Percentiles rank a stretch among this genome's conserved stretches.
These are phyloP conservation scores for Ormyrus nitidulus DNA, from an alignment of 2,888 invertebrate genomes.

Conservation along the genomic window DNA sequence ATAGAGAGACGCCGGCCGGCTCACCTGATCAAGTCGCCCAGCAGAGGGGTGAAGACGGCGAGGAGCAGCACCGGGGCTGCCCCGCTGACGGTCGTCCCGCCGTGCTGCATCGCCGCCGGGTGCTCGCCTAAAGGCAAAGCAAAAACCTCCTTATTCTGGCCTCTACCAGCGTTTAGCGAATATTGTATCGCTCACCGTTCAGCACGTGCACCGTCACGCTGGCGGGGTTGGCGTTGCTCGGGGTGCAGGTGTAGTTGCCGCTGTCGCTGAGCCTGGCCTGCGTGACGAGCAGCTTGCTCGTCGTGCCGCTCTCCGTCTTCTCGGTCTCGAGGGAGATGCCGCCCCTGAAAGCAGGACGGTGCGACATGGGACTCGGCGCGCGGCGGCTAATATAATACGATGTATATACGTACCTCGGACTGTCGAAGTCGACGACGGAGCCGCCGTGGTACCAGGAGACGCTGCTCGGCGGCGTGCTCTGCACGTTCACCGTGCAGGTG, in stretches of 20 bases:
- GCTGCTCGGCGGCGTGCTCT: constrained; percentile 85
- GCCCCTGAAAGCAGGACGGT: constrained; percentile 77
- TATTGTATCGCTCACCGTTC: constrained; percentile 65
- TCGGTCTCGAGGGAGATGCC: constrained; percentile 92
- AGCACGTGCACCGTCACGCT: constrained; percentile 74
- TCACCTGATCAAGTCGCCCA: constrained; percentile 73
- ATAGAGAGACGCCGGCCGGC: constrained; percentile 58
- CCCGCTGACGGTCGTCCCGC: constrained; percentile 70
- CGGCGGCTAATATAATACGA: no score
- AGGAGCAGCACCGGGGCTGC: constrained; percentile 69
- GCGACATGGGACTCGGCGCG: no score
- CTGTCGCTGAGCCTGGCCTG: constrained; percentile 90
- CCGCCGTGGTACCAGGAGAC: constrained; percentile 91
- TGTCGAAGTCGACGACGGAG: constrained; percentile 87
- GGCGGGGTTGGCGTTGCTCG: constrained; percentile 79
- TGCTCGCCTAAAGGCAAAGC: constrained; percentile 82
- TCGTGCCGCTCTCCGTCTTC: constrained; percentile 88
- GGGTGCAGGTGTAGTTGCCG: constrained; percentile 94
- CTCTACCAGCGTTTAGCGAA: neutral
- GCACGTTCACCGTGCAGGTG: constrained; percentile 91
- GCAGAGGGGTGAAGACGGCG: constrained; percentile 67
- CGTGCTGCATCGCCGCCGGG: constrained; percentile 88
- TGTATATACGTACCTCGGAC: constrained; percentile 69
- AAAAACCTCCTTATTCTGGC: neutral
- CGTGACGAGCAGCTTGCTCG: constrained; percentile 88